Evolutionary conservation across 2,113 vertebrate species (phyloP), one percentile per base, ranked within the genome.

Genomic region (Amazona guildingii): DNA sequence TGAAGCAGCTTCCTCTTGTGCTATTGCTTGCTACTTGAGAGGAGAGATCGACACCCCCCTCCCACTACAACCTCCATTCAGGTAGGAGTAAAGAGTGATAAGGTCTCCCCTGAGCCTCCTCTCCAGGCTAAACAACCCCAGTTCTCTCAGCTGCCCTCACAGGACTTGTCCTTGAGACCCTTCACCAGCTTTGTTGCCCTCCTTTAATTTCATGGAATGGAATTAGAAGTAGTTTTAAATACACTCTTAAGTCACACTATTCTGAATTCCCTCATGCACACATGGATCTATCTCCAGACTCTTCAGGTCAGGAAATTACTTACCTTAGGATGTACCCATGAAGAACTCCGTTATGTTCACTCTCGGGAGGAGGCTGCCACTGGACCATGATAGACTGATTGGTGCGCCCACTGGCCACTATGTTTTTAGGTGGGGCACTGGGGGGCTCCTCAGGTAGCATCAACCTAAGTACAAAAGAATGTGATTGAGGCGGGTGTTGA

Each of bases 311-410:
- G 8, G 33, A 24, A 23, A 63, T 16, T 1, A 72, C 96, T 94
- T 97, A 99, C 99, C 99, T 99, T 41, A 99, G 98, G 44, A 99
- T 96, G 17, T 99, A 99, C 14, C 99, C 99, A 51, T 98, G 97
- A 2, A 99, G 98, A 63, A 99, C 98, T 13, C 99, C 99, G 0
- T 99, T 99, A 67, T 99, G 99, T 93, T 99, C 99, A 1, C 98
- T 98, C 81, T 99, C 99, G 0, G 99, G 99, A 52, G 99, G 99
- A 6, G 99, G 99, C 88, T 99, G 99, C 99, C 99, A 99, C 97
- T 99, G 99, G 27, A 99, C 99, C 99, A 99, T 99, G 94, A 99
- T 99, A 64, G 99, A 99, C 97, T 99, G 99, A 83, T 99, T 99
- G 90, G 99, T 99, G 21, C 99, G 98, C 11, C 99, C 99, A 17